Conservation (phyloP, 2,113 vertebrate species). For the Cynopterus brachyotis region DNA sequence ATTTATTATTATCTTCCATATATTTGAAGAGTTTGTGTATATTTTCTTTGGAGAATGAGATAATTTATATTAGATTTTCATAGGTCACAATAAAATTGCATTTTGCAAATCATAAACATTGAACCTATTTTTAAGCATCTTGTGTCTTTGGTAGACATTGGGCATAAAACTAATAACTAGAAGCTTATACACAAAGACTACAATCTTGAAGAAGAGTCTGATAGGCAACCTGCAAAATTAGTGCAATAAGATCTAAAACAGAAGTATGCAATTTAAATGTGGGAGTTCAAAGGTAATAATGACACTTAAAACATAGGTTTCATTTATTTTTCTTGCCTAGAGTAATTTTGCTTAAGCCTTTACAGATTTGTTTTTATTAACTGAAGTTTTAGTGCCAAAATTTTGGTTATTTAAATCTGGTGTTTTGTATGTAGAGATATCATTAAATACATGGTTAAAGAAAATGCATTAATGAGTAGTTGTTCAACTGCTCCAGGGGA, state of each 20-base stretch:
- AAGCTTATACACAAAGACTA: not conserved
- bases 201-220: not conserved
- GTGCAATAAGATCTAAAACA: not conserved
- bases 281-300: not conserved
- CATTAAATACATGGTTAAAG: slow-evolving; percentile 10
- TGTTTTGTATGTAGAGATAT: not conserved
- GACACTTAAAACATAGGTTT: not conserved
- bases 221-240: not conserved
- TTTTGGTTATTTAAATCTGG: slow-evolving; percentile 1
- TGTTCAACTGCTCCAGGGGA: not conserved
- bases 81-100: not conserved
- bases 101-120: not conserved
- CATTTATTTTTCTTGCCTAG: not conserved
- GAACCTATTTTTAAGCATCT: not conserved
- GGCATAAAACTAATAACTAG: not conserved
- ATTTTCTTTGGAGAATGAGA: not conserved
- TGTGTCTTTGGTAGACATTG: not conserved
- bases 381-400: slow-evolving; percentile 13
- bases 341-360: slow-evolving; percentile 32
- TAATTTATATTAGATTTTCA: slow-evolving; percentile 10
- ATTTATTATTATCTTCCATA: not conserved
- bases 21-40: not conserved
- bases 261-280: not conserved
- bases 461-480: not conserved
- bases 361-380: not conserved